These are phyloP conservation scores for Cyphomyrmex costatus DNA, from an alignment of 1,140 invertebrate genomes.

Conservation along the genomic window DNA sequence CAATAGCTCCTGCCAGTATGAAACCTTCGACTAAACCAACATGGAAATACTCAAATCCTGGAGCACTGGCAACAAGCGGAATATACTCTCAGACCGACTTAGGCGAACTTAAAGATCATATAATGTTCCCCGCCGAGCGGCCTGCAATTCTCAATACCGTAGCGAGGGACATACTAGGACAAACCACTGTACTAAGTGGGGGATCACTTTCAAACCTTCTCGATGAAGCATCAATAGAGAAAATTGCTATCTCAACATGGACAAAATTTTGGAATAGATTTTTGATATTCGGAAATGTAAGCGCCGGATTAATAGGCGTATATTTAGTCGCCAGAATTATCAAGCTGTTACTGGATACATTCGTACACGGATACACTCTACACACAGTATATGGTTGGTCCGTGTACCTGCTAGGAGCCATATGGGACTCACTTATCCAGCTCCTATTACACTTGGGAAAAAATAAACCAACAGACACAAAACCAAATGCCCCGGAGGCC, in stretches of 20 bases:
- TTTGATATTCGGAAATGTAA: not conserved
- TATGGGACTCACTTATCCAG: not conserved
- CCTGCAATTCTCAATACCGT: not conserved
- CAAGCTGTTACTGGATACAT: not conserved
- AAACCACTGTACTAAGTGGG: not conserved
- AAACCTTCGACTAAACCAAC: not conserved
- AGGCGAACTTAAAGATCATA: not conserved
- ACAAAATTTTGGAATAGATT: not conserved
- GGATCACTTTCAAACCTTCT: not conserved
- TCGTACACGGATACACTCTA: not conserved
- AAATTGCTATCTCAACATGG: not conserved
- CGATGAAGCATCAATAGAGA: not conserved
- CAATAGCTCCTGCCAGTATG: not conserved
- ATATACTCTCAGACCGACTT: constrained; percentile 23
- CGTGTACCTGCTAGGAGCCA: not conserved
- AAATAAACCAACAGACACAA: not conserved
- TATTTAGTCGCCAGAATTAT: not conserved
- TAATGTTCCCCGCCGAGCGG: constrained; percentile 35
- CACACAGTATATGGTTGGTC: not conserved
- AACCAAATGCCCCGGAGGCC: too few species aligned
- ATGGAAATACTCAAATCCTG: not conserved
- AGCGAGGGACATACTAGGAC: not conserved
- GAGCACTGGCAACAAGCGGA: not conserved
- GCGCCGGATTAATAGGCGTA: not conserved
- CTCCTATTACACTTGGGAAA: not conserved